Conservation (phyloP, 1,140 invertebrate genomes). For the Drosophila navojoa region DNA sequence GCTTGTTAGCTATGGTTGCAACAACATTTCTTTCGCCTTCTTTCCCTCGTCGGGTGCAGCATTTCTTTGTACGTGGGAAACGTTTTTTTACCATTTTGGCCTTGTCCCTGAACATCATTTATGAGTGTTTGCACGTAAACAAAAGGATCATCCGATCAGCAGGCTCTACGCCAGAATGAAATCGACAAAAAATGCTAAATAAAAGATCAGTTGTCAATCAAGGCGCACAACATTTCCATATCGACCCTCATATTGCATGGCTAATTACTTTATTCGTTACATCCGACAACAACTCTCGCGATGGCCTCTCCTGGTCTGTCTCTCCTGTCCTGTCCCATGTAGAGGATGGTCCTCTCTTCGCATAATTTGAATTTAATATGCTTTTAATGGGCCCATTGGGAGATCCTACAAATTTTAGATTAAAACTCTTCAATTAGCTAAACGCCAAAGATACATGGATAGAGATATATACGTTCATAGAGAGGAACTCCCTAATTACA, state of each 20-base stretch:
- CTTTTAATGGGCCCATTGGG: slow-evolving; percentile 37
- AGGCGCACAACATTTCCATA: slow-evolving; percentile 63
- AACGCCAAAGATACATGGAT: too few species aligned
- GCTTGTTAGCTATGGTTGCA: slow-evolving; percentile 80
- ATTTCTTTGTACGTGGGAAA: slow-evolving; percentile 69
- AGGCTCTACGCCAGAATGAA: not conserved
- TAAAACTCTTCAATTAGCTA: not conserved
- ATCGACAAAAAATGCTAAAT: slow-evolving; percentile 3
- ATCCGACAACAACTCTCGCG: slow-evolving; percentile 6
- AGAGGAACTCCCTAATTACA: too few species aligned
- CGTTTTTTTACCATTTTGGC: slow-evolving; percentile 38
- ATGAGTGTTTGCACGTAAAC: slow-evolving; percentile 60
- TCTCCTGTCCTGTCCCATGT: not conserved
- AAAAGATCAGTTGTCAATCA: slow-evolving; percentile 77
- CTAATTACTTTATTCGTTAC: slow-evolving; percentile 57
- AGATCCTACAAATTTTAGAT: slow-evolving; percentile 7
- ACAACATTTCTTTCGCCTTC: slow-evolving; percentile 57
- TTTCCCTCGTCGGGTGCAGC: slow-evolving; percentile 23
- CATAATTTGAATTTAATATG: slow-evolving; percentile 68
- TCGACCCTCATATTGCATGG: slow-evolving; percentile 45
- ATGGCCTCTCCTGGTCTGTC: too few species aligned
- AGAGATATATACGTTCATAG: too few species aligned
- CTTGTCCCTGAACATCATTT: slow-evolving; percentile 54
- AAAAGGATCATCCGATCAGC: slow-evolving; percentile 57
- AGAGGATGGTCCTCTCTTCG: slow-evolving; percentile 14